Evolutionary conservation across 2,797 vertebrate species (phyloP), one percentile per base, ranked within the genome.

Genomic region (Balearica regulorum): DNA sequence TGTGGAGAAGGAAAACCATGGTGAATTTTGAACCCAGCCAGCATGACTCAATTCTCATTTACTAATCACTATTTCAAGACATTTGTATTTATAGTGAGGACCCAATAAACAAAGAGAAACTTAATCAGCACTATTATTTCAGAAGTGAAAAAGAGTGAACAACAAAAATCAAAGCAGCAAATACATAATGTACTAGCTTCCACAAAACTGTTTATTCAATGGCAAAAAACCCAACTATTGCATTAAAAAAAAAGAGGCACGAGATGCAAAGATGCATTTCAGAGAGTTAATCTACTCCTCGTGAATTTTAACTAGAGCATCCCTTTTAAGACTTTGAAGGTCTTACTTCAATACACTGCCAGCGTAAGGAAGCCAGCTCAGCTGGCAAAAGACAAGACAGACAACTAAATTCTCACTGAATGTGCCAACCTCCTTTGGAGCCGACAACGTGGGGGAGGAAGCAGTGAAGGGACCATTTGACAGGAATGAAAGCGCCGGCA

Each of bases 311-410:
- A 97, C 83, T 29, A 79, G 85, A 95, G 88, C 51, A 79, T 83
- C 95, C 66, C 70, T 78, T 94, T 93, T 57, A 94, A 89, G 81
- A 94, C 68, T 97, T 97, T 96, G 95, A 78, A 65, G 94, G 75
- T 94, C 83, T 82, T 71, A 51, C 94, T 98, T 97, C 96, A 96
- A 94, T 93, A 88, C 44, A 25, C 66, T 97, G 95, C 96, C 97
- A 96, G 92, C 71, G 96, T 90, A 94, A 97, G 96, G 90, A 97
- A 96, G 89, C 83, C 97, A 95, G 96, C 90, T 96, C 96, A 96
- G 93, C 72, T 96, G 96, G 97, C 96, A 94, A 83, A 96, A 97
- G 93, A 87, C 79, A 85, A 93, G 73, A 81, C 35, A 76, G 78
- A 57, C 54, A 72, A 77, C 39, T 54, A 48, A 73, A 83, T 85